Percentiles rank a stretch among this genome's conserved stretches.
These are phyloP conservation scores for Phyllopteryx taeniolatus DNA, from an alignment of 2,113 vertebrate genomes.

Conservation along the genomic window DNA sequence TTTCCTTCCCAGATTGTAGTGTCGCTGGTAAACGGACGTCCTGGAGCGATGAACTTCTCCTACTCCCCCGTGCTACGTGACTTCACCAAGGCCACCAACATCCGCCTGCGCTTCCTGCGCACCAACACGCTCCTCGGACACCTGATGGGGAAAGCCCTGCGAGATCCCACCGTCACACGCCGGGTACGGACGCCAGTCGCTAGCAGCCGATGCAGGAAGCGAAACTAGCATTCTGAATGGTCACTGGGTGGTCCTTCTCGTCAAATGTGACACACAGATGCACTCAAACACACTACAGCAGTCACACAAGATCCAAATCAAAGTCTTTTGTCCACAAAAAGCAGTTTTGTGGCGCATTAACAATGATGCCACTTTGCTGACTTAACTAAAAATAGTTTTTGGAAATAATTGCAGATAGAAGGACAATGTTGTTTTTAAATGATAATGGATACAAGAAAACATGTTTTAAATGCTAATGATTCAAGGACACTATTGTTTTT, in stretches of 20 bases:
- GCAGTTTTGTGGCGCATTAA: not conserved
- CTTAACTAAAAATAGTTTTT: too few species aligned
- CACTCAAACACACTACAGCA: not conserved
- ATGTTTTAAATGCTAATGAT: too few species aligned
- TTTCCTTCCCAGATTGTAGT: conserved; percentile 82
- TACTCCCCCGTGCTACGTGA: conserved; percentile 89
- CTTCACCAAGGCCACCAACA: conserved; percentile 96
- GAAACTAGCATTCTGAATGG: not conserved
- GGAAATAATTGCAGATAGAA: too few species aligned
- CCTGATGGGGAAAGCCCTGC: conserved; percentile 93
- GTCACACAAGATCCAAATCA: not conserved
- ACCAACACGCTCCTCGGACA: conserved; percentile 96
- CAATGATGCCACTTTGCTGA: too few species aligned
- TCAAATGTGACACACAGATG: not conserved
- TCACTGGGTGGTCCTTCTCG: not conserved
- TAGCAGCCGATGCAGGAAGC: not conserved
- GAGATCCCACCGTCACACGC: conserved; percentile 95
- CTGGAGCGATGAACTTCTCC: conserved; percentile 95
- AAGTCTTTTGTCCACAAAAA: not conserved
- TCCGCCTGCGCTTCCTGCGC: conserved; percentile 88
- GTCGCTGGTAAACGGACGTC: conserved; percentile 92
- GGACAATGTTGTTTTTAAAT: too few species aligned
- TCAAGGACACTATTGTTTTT: too few species aligned
- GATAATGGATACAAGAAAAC: too few species aligned
- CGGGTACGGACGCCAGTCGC: conserved; percentile 70